Evolutionary conservation across 2,113 vertebrate species (phyloP), one percentile per base, ranked within the genome.

Genomic region (Phalacrocorax carbo): DNA sequence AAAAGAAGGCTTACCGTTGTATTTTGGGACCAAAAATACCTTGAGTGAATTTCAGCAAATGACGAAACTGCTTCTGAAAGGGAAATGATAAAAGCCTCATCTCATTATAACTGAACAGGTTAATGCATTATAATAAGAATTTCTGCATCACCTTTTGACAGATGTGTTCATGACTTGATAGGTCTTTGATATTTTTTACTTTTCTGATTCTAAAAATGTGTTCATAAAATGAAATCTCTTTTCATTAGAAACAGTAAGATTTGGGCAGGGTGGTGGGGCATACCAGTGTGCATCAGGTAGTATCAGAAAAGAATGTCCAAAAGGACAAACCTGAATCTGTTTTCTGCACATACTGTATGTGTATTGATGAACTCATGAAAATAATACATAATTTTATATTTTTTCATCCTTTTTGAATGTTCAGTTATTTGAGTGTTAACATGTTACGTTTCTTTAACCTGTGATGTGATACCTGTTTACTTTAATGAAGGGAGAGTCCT

Each of bases 41-140:
- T 75, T 78, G 34, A 85, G 52, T 84, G 52, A 82, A 72, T 76
- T 73, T 93, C 51, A 87, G 62, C 66, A 82, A 61, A 80, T 71
- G 21, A 93, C 92, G 60, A 80, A 96, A 75, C 52, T 69, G 10
- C 48, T 93, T 94, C 88, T 42, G n/a, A 61, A 88, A 76, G 19
- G 54, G 81, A 86, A 81, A 86, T 83, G 72, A 95, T 96, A 88
- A 96, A 95, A 96, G 81, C 66, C 36, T 87, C 58, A 61, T 91
- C 86, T 95, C 81, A 87, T 82, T 94, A 80, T 72, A 85, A 40
- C 54, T 87, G 84, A 96, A 66, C 77, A 91, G 94, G 70, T 73
- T 86, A 91, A 62, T 82, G 88, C 51, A 70, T 42, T 77, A 52
- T 85, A 76, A 76, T 83, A 75, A 83, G 66, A 88, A 87, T 76